These are phyloP conservation scores for Eristalis intricaria DNA, from an alignment of 2,888 invertebrate species.

Conservation along the genomic window DNA sequence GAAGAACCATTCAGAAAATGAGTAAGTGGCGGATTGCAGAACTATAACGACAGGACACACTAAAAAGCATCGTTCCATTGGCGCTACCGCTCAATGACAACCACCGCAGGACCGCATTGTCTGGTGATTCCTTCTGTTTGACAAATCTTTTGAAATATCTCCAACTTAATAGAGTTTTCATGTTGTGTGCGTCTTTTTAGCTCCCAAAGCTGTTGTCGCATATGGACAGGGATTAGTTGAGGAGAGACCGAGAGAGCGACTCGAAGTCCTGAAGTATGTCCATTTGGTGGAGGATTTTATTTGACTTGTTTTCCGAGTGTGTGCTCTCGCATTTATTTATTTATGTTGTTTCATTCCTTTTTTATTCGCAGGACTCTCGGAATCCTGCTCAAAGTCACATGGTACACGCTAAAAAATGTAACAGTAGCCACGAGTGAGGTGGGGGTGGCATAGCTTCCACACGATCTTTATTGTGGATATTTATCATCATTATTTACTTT, in stretches of 20 bases:
- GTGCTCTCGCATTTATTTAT: conserved; percentile 41
- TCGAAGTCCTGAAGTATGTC: conserved; percentile 46
- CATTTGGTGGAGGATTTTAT: conserved; percentile 58
- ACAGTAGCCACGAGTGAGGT: background rate
- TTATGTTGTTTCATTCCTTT: conserved; percentile 7
- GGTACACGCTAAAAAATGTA: background rate
- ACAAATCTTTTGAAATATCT: conserved; percentile 52
- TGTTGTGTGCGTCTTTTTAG: conserved; percentile 43
- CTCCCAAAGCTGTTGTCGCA: conserved; percentile 7
- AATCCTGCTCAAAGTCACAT: background rate
- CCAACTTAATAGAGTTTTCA: conserved; percentile 58
- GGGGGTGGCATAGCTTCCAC: background rate
- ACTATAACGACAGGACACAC: conserved; percentile 14
- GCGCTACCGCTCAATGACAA: background rate
- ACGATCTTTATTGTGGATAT: conserved; percentile 39
- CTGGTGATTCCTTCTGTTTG: conserved; percentile 30
- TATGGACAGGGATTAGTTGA: conserved; percentile 36
- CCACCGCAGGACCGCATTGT: conserved; percentile 13
- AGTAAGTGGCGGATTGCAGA: conserved; percentile 10
- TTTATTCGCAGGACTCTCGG: conserved; percentile 26
- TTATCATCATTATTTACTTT: conserved; percentile 62
- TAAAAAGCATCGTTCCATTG: background rate
- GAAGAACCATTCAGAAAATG: conserved; percentile 11
- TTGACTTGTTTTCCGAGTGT: conserved; percentile 58
- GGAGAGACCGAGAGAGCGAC: background rate